Evolutionary conservation across 2,888 invertebrate species (phyloP), one percentile per base, ranked within the genome.

Genomic region (Maniola hyperantus): DNA sequence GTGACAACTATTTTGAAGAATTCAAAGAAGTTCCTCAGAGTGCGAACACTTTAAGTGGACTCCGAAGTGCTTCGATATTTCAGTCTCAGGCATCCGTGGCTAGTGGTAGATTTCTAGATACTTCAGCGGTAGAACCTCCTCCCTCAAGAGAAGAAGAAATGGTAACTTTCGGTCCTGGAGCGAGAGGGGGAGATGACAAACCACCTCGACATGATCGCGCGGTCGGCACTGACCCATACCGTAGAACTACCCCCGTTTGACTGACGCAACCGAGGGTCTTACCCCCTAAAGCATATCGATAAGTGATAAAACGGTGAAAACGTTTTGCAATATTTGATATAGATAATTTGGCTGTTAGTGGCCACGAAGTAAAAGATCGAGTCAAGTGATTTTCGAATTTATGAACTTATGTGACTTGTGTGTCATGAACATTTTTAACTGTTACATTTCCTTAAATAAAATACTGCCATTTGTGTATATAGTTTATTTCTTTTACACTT

Each of bases 101-200:
- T 34, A 96, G 95, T 68, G 94, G 95, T 2, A 94, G 95, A 77
- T 96, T 96, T 72, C 89, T 96, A 71, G 95, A 93, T 66, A 95
- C 95, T 48, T 95, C 95, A 34, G 94, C 93, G 44, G 92, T 94
- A 50, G 95, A 94, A 71, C 94, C 95, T 11, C 94, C 94, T 50
- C 93, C 95, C 1, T 92, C 93, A 59, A 94, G 94, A 71, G 95
- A 95, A 73, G 96, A 96, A 76, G 96, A 96, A 76, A 93, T 95
- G 79, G 95, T 95, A 55, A 95, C 95, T 11, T 96, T 96, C 79
- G 95, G 95, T 76, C 90, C 94, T 65, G 95, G 95, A 46, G 93
- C 93, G 55, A 77, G 88, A 59, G 82, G 76, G 2, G 82, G 83
- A 4, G 83, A 83, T 0, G 84, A 85, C 0, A 83, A 82, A 15